phyloP scores from a whole-genome alignment of 1,140 invertebrate species.

The Papilio polytes region DNA sequence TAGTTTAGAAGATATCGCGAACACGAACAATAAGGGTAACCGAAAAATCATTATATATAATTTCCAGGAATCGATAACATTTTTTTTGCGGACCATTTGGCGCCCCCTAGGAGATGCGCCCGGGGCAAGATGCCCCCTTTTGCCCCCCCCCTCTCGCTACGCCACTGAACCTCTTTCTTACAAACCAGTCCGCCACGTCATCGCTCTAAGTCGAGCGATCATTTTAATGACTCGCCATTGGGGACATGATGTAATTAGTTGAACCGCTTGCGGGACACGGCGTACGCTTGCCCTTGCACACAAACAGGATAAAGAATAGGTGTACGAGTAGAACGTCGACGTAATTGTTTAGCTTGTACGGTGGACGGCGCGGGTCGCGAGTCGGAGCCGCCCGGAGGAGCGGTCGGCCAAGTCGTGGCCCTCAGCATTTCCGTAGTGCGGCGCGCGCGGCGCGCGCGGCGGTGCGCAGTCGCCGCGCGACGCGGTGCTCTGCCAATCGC shows the following conservation, averaged over 20 bases:
- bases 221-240: slow-evolving; percentile 36
- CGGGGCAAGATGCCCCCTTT: too few species aligned
- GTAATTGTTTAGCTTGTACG: slow-evolving; percentile 16
- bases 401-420: neutral
- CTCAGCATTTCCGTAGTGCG: slow-evolving; percentile 11
- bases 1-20: too few species aligned
- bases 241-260: slow-evolving; percentile 31
- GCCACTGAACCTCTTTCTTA: neutral
- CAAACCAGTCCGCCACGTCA: neutral
- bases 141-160: too few species aligned
- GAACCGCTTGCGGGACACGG: neutral
- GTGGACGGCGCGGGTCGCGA: neutral
- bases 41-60: too few species aligned
- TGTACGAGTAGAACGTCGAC: neutral
- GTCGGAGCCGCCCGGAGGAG: slow-evolving; percentile 3
- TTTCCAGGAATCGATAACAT: too few species aligned
- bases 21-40: too few species aligned
- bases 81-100: too few species aligned
- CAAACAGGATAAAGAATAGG: neutral
- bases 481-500: neutral
- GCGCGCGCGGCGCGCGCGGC: slow-evolving; percentile 21
- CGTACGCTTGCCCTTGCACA: neutral
- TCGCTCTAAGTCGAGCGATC: slow-evolving; percentile 17
- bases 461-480: slow-evolving; percentile 24
- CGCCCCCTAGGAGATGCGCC: too few species aligned